Evolutionary conservation across 2,113 vertebrate genomes (phyloP).

Genomic region (Oriolus oriolus): DNA sequence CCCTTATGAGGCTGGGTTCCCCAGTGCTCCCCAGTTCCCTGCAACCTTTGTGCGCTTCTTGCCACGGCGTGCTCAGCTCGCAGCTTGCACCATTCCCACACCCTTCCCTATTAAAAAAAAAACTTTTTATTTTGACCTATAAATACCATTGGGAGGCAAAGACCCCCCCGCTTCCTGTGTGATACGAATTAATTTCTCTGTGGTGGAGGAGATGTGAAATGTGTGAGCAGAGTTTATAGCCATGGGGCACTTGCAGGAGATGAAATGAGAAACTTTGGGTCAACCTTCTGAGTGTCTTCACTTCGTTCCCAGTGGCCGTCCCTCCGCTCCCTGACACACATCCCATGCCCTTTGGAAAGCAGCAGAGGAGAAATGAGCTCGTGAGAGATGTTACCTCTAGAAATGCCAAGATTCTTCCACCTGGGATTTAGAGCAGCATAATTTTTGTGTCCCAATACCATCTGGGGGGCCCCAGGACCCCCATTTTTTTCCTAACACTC

Average conservation of each 20-base stretch:
- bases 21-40: neutral
- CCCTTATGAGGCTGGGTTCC: neutral
- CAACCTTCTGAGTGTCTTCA: neutral
- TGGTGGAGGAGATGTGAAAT: neutral
- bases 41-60: neutral
- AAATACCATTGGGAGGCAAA: neutral
- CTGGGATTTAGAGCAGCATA: neutral
- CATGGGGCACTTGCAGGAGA: neutral
- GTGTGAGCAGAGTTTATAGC: neutral
- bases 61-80: neutral
- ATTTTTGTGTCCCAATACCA: neutral
- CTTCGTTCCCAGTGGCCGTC: fast-evolving
- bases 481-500: neutral
- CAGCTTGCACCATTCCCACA: neutral
- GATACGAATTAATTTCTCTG: neutral
- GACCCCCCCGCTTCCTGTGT: neutral
- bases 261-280: neutral
- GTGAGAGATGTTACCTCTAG: neutral
- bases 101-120: neutral
- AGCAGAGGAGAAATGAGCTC: neutral
- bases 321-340: neutral
- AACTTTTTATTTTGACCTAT: neutral
- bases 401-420: neutral
- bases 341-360: neutral
- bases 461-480: neutral